A percentile compares a stretch with the other conserved stretches of the same genome.
Conservation (phyloP, 2,888 invertebrate genomes). For the Campoplex capitator region DNA sequence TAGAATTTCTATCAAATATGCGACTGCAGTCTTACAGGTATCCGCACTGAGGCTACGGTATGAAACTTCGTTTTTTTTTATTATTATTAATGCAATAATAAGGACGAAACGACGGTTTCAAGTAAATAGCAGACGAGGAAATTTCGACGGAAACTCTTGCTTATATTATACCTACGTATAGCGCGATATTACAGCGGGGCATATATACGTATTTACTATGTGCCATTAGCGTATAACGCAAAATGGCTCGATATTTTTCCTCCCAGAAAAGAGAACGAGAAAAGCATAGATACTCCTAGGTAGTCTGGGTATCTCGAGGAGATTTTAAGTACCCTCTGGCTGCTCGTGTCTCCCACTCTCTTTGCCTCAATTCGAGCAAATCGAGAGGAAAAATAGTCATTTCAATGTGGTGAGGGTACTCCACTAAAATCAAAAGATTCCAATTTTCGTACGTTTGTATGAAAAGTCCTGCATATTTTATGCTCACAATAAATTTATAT, state of each 20-base stretch:
- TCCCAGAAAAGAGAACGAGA: constrained; percentile 16
- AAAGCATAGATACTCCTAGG: constrained; percentile 21
- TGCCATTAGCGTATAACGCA: constrained; percentile 27
- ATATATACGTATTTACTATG: not conserved
- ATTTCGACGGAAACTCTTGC: constrained; percentile 32
- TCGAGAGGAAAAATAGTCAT: constrained; percentile 52
- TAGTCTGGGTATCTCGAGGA: constrained; percentile 22
- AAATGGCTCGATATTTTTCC: constrained; percentile 50
- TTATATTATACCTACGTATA: constrained; percentile 1
- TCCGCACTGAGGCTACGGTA: not conserved
- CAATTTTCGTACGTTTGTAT: constrained; percentile 5
- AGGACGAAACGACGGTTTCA: constrained; percentile 47
- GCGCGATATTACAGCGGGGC: not conserved
- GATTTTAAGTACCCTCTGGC: constrained; percentile 34
- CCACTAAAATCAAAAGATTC: constrained; percentile 29
- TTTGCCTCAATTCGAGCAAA: constrained; percentile 31
- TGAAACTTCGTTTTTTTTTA: constrained; percentile 1
- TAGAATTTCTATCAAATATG: not conserved
- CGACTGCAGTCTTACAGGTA: not conserved
- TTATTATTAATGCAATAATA: constrained; percentile 63
- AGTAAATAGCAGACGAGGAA: constrained; percentile 16
- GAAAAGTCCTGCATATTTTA: constrained; percentile 14
- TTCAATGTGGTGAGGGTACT: constrained; percentile 22
- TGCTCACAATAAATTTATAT: not conserved
- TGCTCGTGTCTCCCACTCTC: constrained; percentile 1